Percentiles rank a stretch among this genome's conserved stretches.
Conservation (phyloP, 1,140 invertebrate species). For the Pseudachorutes palmiensis region DNA sequence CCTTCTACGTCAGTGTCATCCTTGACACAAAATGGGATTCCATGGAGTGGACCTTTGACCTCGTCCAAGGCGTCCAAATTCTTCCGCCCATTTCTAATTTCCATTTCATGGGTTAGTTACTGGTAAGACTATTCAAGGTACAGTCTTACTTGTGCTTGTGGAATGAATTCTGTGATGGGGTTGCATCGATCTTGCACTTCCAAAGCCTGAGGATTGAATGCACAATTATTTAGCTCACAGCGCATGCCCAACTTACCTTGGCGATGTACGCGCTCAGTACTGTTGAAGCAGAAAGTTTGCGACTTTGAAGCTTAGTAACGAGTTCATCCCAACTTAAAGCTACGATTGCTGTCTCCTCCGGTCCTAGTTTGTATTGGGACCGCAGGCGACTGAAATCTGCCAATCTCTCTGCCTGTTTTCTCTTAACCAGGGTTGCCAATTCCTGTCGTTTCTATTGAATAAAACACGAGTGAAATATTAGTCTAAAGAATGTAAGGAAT, state of each 20-base stretch:
- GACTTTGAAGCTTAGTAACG: slow-evolving; percentile 25
- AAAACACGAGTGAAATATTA: too few species aligned
- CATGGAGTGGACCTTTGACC: slow-evolving; percentile 40
- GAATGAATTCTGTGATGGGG: slow-evolving; percentile 41
- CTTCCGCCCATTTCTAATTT: slow-evolving; percentile 32
- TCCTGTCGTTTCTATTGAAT: too few species aligned
- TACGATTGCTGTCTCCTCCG: slow-evolving; percentile 2
- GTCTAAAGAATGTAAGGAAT: too few species aligned
- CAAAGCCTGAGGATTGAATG: too few species aligned
- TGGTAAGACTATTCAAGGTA: too few species aligned
- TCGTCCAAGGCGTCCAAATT: slow-evolving; percentile 22
- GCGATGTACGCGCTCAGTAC: slow-evolving; percentile 34
- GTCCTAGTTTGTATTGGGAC: slow-evolving; percentile 6
- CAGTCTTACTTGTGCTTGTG: slow-evolving; percentile 38
- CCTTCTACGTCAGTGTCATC: slow-evolving; percentile 42
- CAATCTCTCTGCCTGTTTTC: slow-evolving; percentile 21
- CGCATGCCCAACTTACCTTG: too few species aligned
- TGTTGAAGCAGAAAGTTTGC: slow-evolving; percentile 24
- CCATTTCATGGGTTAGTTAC: background rate
- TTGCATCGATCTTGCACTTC: too few species aligned
- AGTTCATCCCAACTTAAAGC: slow-evolving; percentile 19
- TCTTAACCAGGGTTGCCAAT: too few species aligned
- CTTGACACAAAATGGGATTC: slow-evolving; percentile 43
- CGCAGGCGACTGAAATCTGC: slow-evolving; percentile 21
- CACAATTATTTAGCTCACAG: too few species aligned